These are phyloP conservation scores for Ambastaia sidthimunki DNA, from an alignment of 2,797 vertebrate genomes.

Conservation along the genomic window DNA sequence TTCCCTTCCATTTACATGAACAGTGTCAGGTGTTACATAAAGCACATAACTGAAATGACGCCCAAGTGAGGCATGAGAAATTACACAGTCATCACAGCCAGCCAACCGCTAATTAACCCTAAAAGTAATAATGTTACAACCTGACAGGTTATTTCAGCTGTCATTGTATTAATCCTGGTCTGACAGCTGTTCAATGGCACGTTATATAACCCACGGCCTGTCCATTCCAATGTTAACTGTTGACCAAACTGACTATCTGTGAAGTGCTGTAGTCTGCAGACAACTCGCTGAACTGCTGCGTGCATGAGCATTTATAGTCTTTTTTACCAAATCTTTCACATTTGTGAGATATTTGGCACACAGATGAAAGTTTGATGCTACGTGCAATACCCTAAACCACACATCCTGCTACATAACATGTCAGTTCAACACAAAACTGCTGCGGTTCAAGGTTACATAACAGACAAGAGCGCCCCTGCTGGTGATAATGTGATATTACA, in stretches of 20 bases:
- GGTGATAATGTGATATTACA: constrained; percentile 25
- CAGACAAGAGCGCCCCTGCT: constrained; percentile 44
- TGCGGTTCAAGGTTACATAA: constrained; percentile 1
- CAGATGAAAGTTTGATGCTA: constrained; percentile 28
- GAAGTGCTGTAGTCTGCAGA: constrained; percentile 17
- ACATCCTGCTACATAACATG: neutral
- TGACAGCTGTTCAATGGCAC: neutral
- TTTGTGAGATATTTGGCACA: constrained; percentile 47
- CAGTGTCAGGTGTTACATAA: constrained; percentile 34
- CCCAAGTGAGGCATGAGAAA: neutral
- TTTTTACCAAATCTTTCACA: constrained; percentile 1
- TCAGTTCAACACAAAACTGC: neutral
- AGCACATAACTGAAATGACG: neutral
- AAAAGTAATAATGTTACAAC: neutral
- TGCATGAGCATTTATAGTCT: neutral
- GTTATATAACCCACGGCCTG: constrained; percentile 10
- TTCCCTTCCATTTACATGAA: neutral
- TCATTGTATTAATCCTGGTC: neutral
- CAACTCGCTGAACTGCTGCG: neutral
- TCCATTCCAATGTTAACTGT: neutral
- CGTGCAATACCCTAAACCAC: neutral
- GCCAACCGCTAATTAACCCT: neutral
- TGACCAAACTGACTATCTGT: constrained; percentile 18
- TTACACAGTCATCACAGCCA: constrained; percentile 17
- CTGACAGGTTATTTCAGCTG: constrained; percentile 17